phyloP scores from a whole-genome alignment of 1,140 invertebrate genomes.

The Drosophila rufa region DNA sequence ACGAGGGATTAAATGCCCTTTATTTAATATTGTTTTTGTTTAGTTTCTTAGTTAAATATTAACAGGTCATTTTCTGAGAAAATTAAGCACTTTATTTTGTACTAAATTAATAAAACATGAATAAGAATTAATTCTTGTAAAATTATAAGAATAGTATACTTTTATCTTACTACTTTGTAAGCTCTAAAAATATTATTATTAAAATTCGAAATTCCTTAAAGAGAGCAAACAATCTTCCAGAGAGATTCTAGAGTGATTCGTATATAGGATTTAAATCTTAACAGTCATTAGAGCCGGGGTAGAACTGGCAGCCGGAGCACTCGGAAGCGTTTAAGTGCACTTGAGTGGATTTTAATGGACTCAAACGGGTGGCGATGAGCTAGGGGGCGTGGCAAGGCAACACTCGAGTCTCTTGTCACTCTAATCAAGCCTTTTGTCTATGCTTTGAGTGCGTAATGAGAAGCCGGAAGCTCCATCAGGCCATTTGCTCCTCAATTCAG shows the following conservation, averaged over 20 bases:
- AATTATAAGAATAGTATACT: too few relatives aligned
- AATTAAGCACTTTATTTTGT: too few relatives aligned
- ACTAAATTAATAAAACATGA: neutral
- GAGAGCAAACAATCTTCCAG: neutral
- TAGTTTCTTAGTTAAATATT: neutral
- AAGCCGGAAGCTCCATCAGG: slow-evolving; percentile 14
- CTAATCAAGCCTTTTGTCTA: slow-evolving; percentile 75
- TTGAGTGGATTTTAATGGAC: slow-evolving; percentile 83
- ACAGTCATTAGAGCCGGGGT: slow-evolving; percentile 60
- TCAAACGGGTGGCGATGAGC: slow-evolving; percentile 28
- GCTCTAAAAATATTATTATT: too few relatives aligned
- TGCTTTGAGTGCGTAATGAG: slow-evolving; percentile 29
- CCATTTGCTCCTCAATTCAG: slow-evolving; percentile 40
- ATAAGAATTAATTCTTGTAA: too few relatives aligned
- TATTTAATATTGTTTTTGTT: neutral
- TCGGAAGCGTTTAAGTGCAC: slow-evolving; percentile 82
- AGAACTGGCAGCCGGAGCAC: slow-evolving; percentile 56
- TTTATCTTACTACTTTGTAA: too few relatives aligned
- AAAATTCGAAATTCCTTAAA: neutral
- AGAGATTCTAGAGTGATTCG: slow-evolving; percentile 1
- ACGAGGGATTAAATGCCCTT: slow-evolving; percentile 3
- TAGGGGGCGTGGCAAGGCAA: slow-evolving; percentile 22
- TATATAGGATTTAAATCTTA: slow-evolving; percentile 61
- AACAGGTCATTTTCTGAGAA: too few relatives aligned
- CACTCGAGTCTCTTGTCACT: slow-evolving; percentile 47